Base-by-base conservation (phyloP, 2,888 invertebrate genomes). In the Cylloceria caligata region DNA sequence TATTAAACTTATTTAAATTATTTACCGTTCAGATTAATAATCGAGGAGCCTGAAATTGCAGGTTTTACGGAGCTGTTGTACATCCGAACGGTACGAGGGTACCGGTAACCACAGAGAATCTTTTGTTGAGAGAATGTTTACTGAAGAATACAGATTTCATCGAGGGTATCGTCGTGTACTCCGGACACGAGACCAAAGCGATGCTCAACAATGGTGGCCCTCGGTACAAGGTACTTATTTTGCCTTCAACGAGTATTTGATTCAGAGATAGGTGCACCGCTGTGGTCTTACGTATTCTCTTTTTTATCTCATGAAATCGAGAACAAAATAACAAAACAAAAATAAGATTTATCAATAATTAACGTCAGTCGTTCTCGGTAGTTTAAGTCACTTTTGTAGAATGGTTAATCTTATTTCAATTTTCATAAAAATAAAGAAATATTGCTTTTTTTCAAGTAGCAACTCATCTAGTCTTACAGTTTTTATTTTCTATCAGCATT, bases 141-240 rank as follows among this genome's bases (percentile, higher is more conserved):
- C 94, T 99, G 88, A 98, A 99, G 94, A 99, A 99, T 93, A 99
- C 99, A 9, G 98, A 99, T 93, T 99, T 95, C 92, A 95, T 99
- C 49, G 99, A 99, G 93, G 99, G 99, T 77, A 96, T 99, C 90
- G 98, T 99, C 65, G 97, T 99, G 72, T 99, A 99, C 94, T 98
- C 92, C 95, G 97, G 99, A 79, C 98, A 98, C 93, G 99, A 99
- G 94, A 99, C 99, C 16, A 99, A 99, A 93, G 98, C 99, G 19
- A 98, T 99, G 98, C 95, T 99, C 83, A 99, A 99, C 93, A 99
- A 99, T 93, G 97, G 98, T 86, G 98, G 98, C 55, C 98, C 98
- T 80, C 95, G 98, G 78, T 92, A 92, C 84, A 92, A 92, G 90
- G 92, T 92, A 87, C 75, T 16, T 72, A 42, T 65, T 69, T 21